These are phyloP conservation scores for Caiman crocodilus DNA, from an alignment of 2,797 vertebrate genomes.

Conservation along the genomic window DNA sequence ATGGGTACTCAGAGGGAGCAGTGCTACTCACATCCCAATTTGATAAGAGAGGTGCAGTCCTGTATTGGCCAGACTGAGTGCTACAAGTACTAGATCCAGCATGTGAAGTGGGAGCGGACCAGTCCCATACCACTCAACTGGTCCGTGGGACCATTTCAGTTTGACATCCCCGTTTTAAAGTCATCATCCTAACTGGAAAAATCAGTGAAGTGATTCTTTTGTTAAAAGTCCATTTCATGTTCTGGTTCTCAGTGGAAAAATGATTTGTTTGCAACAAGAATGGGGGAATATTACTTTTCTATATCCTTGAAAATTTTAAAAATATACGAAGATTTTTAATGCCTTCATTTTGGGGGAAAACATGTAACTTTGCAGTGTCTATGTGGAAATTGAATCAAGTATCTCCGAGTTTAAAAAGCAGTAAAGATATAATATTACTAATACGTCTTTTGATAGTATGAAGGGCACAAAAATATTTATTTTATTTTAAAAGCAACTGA, in stretches of 20 bases:
- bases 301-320: not conserved
- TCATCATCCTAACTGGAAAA: not conserved
- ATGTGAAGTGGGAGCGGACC: too few species aligned
- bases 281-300: not conserved
- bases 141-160: too few species aligned
- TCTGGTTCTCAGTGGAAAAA: not conserved
- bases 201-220: not conserved
- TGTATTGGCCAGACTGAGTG: too few species aligned
- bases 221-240: not conserved
- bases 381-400: not conserved
- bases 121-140: too few species aligned
- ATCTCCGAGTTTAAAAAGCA: not conserved
- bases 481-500: not conserved
- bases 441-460: not conserved
- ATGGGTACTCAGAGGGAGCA: too few species aligned
- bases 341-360: not conserved
- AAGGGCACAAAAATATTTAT: not conserved
- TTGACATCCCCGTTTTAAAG: too few species aligned
- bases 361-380: not conserved
- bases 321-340: not conserved
- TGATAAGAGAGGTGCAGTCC: too few species aligned
- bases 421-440: not conserved
- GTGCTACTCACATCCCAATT: too few species aligned
- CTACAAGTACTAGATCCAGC: too few species aligned
- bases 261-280: not conserved